Evolutionary conservation across 2,888 invertebrate species (phyloP).

Genomic region (Drosophila barbarae): DNA sequence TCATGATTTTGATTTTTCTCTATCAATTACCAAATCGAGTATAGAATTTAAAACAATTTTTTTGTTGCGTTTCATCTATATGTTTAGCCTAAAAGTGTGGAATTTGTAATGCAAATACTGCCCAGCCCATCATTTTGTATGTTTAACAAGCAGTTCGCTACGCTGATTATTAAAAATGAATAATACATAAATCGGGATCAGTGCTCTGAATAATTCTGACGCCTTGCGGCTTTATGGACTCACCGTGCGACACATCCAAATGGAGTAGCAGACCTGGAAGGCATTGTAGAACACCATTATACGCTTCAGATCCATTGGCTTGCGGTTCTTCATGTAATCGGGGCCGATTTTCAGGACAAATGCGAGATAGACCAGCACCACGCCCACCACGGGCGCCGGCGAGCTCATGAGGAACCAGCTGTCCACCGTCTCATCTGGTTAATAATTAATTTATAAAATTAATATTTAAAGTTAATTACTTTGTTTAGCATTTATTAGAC

Average conservation of each 20-base stretch:
- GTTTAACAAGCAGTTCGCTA: constrained; percentile 14
- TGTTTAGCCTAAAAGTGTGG: background rate
- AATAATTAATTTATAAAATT: no score
- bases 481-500: constrained; percentile 32
- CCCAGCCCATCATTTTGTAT: constrained; percentile 11
- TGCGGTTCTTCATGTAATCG: constrained; percentile 86
- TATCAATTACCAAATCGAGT: background rate
- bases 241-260: constrained; percentile 83
- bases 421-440: constrained; percentile 86
- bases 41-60: background rate
- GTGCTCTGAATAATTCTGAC: constrained; percentile 14
- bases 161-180: constrained; percentile 29
- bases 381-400: constrained; percentile 85
- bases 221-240: constrained; percentile 44
- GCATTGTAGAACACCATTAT: constrained; percentile 90
- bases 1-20: constrained; percentile 4
- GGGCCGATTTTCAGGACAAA: constrained; percentile 89
- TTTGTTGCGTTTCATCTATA: background rate
- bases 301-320: constrained; percentile 86
- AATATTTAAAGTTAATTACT: no score
- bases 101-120: constrained; percentile 12
- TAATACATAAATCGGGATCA: constrained; percentile 21
- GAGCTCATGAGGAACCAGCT: constrained; percentile 89
- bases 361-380: constrained; percentile 84
- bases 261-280: constrained; percentile 92